Conservation (phyloP, 2,797 vertebrate species). For the Phataginus tetradactyla region DNA sequence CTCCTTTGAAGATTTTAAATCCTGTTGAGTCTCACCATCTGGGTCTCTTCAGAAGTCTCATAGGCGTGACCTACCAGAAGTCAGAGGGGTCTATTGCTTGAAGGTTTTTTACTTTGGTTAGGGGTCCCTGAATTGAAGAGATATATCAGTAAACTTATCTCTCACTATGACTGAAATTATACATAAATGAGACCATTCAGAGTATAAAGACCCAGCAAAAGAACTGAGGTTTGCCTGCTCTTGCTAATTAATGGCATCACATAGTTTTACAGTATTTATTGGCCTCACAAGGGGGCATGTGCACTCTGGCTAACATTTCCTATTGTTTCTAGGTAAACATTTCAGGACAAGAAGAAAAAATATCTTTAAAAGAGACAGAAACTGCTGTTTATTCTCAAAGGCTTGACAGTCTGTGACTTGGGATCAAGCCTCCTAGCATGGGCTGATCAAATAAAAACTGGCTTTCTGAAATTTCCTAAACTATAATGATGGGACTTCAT, state of each 20-base stretch:
- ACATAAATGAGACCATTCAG: neutral
- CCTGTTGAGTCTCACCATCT: conserved; percentile 33
- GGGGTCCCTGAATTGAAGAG: neutral
- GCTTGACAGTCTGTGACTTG: conserved; percentile 1
- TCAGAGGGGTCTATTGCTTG: neutral
- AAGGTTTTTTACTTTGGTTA: conserved; percentile 10
- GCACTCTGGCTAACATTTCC: conserved; percentile 27
- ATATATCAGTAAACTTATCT: neutral
- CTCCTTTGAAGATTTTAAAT: conserved; percentile 49
- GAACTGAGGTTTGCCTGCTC: neutral
- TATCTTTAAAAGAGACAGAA: conserved; percentile 3
- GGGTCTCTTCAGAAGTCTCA: neutral
- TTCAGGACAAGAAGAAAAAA: conserved; percentile 36
- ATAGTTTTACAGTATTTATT: neutral
- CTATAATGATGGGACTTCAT: neutral
- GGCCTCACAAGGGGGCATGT: conserved; percentile 13
- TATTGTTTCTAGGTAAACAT: conserved; percentile 60
- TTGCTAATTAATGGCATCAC: conserved; percentile 41
- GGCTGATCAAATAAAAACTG: neutral
- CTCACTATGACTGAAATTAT: conserved; percentile 13
- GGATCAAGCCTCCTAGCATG: neutral
- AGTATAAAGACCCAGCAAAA: neutral
- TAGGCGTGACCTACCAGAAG: neutral
- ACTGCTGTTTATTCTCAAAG: neutral
- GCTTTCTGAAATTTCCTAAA: neutral